These are phyloP conservation scores for Galerucella pusilla DNA, from an alignment of 2,888 invertebrate species.

Conservation along the genomic window DNA sequence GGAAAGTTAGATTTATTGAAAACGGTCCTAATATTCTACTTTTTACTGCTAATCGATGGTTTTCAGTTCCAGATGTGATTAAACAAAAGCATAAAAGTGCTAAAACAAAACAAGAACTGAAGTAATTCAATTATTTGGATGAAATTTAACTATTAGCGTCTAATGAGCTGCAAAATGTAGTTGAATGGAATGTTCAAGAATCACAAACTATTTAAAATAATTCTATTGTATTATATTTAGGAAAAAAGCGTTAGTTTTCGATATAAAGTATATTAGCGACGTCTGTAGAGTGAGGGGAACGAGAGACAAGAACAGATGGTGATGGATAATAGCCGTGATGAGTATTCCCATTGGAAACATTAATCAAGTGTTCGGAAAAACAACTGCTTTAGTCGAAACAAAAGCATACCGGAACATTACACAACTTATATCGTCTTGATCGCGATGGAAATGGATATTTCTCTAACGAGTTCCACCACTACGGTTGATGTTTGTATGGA, in stretches of 20 bases:
- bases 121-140: too few species aligned
- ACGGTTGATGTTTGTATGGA: not conserved
- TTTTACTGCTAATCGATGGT: not conserved
- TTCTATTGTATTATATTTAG: too few species aligned
- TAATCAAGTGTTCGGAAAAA: conserved; percentile 55
- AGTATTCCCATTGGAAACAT: conserved; percentile 51
- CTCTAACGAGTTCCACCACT: conserved; percentile 17
- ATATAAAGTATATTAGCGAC: not conserved
- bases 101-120: too few species aligned
- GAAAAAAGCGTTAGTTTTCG: too few species aligned
- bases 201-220: too few species aligned
- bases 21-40: not conserved
- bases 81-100: too few species aligned
- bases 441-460: conserved; percentile 25
- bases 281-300: not conserved
- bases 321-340: conserved; percentile 61
- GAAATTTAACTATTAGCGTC: too few species aligned
- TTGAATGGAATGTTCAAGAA: too few species aligned
- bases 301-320: conserved; percentile 52
- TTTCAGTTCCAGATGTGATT: too few species aligned
- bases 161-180: too few species aligned
- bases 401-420: conserved; percentile 34
- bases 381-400: conserved; percentile 40
- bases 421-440: conserved; percentile 38
- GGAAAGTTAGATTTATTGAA: conserved; percentile 47